phyloP scores from a whole-genome alignment of 2,113 vertebrate genomes.

The Cavia aperea region DNA sequence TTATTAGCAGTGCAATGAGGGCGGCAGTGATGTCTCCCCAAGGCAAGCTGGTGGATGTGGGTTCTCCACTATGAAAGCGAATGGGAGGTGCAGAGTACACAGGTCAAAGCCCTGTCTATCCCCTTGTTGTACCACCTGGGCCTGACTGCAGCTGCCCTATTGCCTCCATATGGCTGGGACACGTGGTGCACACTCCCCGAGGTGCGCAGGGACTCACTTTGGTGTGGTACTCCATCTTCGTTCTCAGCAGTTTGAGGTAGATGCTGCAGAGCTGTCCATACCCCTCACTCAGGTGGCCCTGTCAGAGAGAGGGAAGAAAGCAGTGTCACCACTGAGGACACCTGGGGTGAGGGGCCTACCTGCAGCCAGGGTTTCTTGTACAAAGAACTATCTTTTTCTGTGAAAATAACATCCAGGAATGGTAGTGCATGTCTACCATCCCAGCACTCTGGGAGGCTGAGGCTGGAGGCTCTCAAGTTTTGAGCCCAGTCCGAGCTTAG shows the following conservation, averaged over 20 bases:
- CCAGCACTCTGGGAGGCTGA: neutral
- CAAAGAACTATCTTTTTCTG: neutral
- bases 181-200: accelerated
- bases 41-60: neutral
- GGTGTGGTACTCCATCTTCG: conserved; percentile 98
- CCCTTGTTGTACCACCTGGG: neutral
- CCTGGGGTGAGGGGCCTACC: accelerated
- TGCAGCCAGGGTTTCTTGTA: neutral
- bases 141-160: neutral
- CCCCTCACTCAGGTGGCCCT: conserved; percentile 96
- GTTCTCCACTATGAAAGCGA: neutral
- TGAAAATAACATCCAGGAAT: neutral
- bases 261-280: conserved; percentile 96
- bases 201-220: conserved; percentile 80
- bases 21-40: neutral
- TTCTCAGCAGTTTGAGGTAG: conserved; percentile 99
- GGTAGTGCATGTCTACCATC: neutral
- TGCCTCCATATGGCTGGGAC: neutral
- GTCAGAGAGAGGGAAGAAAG: neutral
- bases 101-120: neutral
- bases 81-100: neutral
- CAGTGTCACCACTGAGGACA: neutral
- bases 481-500: neutral
- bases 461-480: neutral
- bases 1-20: neutral